phyloP scores from a whole-genome alignment of 2,888 invertebrate species.

The Stegana nigrithorax region DNA sequence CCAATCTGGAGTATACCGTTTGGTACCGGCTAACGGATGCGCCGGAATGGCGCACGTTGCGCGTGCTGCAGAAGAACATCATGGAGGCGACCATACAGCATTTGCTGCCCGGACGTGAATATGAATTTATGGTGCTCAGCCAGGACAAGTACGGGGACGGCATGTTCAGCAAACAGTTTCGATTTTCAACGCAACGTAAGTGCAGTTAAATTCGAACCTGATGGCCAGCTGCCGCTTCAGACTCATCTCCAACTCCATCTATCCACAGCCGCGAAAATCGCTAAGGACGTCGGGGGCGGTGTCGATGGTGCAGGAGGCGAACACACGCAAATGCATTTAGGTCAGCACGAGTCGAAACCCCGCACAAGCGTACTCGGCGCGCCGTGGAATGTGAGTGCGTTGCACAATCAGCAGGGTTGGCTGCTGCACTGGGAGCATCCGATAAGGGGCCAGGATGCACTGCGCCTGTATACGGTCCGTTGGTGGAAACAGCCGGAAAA shows the following conservation, averaged over 20 bases:
- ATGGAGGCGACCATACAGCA: slow-evolving; percentile 84
- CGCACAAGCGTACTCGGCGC: slow-evolving; percentile 52
- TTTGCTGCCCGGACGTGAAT: slow-evolving; percentile 80
- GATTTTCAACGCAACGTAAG: slow-evolving; percentile 77
- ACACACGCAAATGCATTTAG: slow-evolving; percentile 28
- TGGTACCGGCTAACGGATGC: slow-evolving; percentile 85
- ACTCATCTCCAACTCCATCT: slow-evolving; percentile 8
- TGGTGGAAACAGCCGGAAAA: slow-evolving; percentile 78
- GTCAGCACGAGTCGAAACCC: slow-evolving; percentile 36
- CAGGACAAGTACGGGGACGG: slow-evolving; percentile 90
- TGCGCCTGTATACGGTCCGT: slow-evolving; percentile 76
- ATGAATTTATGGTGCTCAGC: slow-evolving; percentile 91
- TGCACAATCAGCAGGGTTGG: slow-evolving; percentile 80
- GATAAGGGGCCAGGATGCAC: slow-evolving; percentile 71
- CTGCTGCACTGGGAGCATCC: slow-evolving; percentile 82
- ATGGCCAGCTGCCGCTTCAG: too few species aligned
- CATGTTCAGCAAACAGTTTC: slow-evolving; percentile 86
- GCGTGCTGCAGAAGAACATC: slow-evolving; percentile 77
- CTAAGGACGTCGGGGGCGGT: slow-evolving; percentile 57
- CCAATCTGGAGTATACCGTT: slow-evolving; percentile 83
- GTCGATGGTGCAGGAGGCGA: slow-evolving; percentile 25
- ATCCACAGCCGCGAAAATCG: slow-evolving; percentile 35
- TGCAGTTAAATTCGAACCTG: slow-evolving; percentile 18
- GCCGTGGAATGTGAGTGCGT: slow-evolving; percentile 78
- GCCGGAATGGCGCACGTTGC: slow-evolving; percentile 86